Percentiles rank a stretch among this genome's conserved stretches.
Evolutionary conservation across 2,888 invertebrate genomes (phyloP).

Genomic region (Campopleginae sp.): DNA sequence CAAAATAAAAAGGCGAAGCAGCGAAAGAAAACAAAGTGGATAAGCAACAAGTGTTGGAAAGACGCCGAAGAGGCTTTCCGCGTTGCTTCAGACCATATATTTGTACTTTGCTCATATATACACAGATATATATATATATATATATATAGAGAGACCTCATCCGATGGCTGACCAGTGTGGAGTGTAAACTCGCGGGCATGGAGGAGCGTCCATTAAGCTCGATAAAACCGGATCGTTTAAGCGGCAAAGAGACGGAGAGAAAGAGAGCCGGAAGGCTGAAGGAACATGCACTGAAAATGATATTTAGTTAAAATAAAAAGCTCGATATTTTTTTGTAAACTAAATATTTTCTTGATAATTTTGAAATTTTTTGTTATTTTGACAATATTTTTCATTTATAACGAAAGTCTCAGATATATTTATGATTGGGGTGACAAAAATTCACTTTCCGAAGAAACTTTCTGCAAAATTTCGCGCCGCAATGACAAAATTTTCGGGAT

Average conservation of each 20-base stretch:
- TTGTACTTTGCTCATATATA: background rate
- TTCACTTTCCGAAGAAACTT: no score
- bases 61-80: conserved; percentile 15
- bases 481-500: no score
- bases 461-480: no score
- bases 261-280: conserved; percentile 35
- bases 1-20: background rate
- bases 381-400: no score
- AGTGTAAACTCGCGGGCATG: conserved; percentile 9
- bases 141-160: conserved; percentile 11
- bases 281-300: no score
- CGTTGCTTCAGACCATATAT: background rate
- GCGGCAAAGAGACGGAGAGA: conserved; percentile 30
- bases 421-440: no score
- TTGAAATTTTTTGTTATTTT: no score
- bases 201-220: conserved; percentile 53
- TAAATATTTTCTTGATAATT: no score
- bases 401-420: no score
- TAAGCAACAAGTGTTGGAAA: background rate
- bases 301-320: no score
- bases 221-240: conserved; percentile 59
- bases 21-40: background rate
- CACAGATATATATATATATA: background rate
- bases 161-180: conserved; percentile 28
- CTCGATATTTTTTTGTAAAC: no score